Conservation (phyloP, 1,140 invertebrate genomes). For the Listronotus oregonensis region DNA sequence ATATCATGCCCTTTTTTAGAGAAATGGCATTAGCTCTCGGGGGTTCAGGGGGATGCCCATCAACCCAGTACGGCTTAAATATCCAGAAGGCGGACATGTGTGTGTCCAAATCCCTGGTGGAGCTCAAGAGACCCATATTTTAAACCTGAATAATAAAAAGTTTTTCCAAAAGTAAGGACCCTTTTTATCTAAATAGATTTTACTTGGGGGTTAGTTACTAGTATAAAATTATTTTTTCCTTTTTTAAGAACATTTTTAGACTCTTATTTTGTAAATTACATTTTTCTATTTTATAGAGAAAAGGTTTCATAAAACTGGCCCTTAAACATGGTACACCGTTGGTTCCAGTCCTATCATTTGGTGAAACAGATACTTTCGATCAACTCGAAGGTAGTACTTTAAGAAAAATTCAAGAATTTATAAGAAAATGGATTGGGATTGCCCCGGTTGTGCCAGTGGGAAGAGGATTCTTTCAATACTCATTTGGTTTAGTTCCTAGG, state of each 20-base stretch:
- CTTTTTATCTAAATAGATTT: no score
- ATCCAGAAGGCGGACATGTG: conserved; percentile 63
- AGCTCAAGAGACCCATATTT: conserved; percentile 78
- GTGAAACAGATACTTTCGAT: conserved; percentile 87
- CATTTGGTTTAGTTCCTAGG: conserved; percentile 82
- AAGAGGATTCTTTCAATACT: conserved; percentile 87
- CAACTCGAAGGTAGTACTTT: conserved; percentile 75
- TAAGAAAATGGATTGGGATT: conserved; percentile 74
- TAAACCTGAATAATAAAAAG: conserved; percentile 70
- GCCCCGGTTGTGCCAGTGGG: conserved; percentile 82
- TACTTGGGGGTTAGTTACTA: no score
- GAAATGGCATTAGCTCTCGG: conserved; percentile 70
- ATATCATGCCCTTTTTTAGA: conserved; percentile 80
- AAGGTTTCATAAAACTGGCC: conserved; percentile 82
- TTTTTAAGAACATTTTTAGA: no score
- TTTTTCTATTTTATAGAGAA: conserved; percentile 56
- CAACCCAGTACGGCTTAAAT: conserved; percentile 58
- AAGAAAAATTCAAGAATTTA: conserved; percentile 69
- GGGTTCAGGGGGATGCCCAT: conserved; percentile 64
- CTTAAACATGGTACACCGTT: conserved; percentile 76
- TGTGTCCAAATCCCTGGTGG: conserved; percentile 79
- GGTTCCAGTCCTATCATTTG: conserved; percentile 90
- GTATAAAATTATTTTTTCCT: no score
- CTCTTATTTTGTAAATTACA: no score
- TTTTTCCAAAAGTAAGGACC: conserved; percentile 62